Conservation (phyloP, 2,113 vertebrate genomes). For the Ginglymostoma cirratum region DNA sequence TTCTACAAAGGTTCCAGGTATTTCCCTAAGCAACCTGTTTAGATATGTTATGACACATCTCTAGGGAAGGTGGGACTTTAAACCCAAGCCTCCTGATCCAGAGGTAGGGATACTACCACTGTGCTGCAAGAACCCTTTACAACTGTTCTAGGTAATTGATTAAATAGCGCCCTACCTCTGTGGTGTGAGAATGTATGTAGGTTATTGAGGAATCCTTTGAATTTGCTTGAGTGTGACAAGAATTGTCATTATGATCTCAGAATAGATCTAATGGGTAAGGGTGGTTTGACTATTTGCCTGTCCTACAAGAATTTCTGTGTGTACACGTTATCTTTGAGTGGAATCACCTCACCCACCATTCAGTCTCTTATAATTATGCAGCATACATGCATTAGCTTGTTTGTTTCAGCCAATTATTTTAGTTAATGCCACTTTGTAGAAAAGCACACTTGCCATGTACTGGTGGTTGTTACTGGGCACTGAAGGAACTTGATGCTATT, state of each 20-base stretch:
- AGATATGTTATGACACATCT: too few species aligned
- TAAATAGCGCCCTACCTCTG: too few species aligned
- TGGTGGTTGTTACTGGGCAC: not conserved
- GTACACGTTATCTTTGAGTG: not conserved
- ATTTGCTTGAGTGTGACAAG: not conserved
- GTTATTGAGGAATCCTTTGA: not conserved
- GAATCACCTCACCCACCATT: not conserved
- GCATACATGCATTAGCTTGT: not conserved
- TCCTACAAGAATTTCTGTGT: not conserved
- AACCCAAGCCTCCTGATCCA: too few species aligned
- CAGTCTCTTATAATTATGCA: not conserved
- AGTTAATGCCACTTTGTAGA: not conserved
- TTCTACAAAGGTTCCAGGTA: too few species aligned
- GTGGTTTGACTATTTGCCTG: not conserved
- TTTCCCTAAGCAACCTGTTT: too few species aligned
- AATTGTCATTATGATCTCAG: not conserved
- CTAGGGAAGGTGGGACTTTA: too few species aligned
- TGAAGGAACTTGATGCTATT: not conserved
- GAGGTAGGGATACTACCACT: too few species aligned
- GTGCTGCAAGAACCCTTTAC: too few species aligned
- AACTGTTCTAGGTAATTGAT: too few species aligned
- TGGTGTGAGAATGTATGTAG: not conserved
- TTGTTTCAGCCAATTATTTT: not conserved
- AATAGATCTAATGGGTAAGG: too few species aligned
- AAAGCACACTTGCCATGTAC: not conserved